Percentiles rank a stretch among this genome's conserved stretches.
phyloP scores from a whole-genome alignment of 1,140 invertebrate species.

The Ganaspis sp. region DNA sequence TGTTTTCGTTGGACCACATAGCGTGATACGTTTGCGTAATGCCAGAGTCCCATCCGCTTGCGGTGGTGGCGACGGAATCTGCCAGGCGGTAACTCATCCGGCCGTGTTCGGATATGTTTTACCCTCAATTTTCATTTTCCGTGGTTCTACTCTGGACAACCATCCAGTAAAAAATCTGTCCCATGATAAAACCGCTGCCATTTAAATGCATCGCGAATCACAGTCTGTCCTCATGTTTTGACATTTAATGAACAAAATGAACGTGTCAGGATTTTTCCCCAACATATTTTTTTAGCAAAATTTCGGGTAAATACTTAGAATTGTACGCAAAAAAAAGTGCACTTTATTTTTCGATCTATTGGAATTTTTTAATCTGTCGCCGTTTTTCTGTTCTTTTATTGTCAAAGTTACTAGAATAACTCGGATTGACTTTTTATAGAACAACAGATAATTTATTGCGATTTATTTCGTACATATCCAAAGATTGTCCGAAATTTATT shows the following conservation, averaged over 20 bases:
- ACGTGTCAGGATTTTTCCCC: too few relatives aligned
- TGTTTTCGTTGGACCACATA: slow-evolving; percentile 76
- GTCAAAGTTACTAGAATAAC: too few relatives aligned
- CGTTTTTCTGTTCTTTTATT: too few relatives aligned
- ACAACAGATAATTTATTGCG: too few relatives aligned
- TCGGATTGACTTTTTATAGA: too few relatives aligned
- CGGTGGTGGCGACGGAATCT: slow-evolving; percentile 65
- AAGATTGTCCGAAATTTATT: too few relatives aligned
- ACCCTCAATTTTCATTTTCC: slow-evolving; percentile 66
- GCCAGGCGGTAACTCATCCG: slow-evolving; percentile 71
- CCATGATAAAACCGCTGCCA: slow-evolving; percentile 50
- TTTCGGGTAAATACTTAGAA: too few relatives aligned
- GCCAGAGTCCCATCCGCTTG: slow-evolving; percentile 63
- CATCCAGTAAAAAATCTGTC: slow-evolving; percentile 51
- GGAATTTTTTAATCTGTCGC: too few relatives aligned
- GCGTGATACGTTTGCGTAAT: slow-evolving; percentile 77
- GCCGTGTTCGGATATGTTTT: slow-evolving; percentile 64
- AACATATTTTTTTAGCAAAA: too few relatives aligned
- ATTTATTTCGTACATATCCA: too few relatives aligned
- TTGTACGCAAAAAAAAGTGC: too few relatives aligned
- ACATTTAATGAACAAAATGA: neutral
- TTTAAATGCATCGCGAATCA: slow-evolving; percentile 55
- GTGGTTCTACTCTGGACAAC: slow-evolving; percentile 41
- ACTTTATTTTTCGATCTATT: too few relatives aligned
- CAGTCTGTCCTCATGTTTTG: slow-evolving; percentile 32